These are phyloP conservation scores for Miniopterus natalensis DNA, from an alignment of 2,113 vertebrate genomes.

Conservation along the genomic window DNA sequence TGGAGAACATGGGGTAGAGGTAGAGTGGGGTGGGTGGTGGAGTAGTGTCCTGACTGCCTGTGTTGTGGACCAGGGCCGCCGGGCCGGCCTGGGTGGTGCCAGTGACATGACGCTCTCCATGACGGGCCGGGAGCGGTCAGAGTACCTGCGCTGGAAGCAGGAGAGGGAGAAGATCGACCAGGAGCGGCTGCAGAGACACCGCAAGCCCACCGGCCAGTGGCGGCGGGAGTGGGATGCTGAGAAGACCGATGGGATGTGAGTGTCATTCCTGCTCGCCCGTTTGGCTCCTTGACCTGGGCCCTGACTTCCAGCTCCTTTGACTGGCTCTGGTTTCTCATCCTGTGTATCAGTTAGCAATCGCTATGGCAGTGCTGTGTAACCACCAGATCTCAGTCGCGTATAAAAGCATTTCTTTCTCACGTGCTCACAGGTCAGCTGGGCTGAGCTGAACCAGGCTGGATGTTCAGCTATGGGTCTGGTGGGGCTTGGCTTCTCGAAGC, in stretches of 20 bases:
- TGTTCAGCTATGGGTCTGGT: accelerated
- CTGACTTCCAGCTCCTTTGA: neutral
- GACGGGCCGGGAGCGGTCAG: slow-evolving; percentile 95
- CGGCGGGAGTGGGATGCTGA: slow-evolving; percentile 95
- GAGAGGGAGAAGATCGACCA: slow-evolving; percentile 95
- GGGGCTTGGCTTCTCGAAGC: neutral
- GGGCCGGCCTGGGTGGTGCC: neutral
- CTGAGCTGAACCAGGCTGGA: neutral
- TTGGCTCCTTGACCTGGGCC: neutral
- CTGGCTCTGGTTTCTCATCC: neutral
- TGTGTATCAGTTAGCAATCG: neutral
- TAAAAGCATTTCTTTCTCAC: neutral
- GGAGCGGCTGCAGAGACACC: slow-evolving; percentile 93
- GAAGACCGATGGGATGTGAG: slow-evolving; percentile 93
- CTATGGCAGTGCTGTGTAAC: accelerated
- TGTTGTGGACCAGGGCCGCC: slow-evolving; percentile 70
- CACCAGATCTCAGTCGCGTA: accelerated
- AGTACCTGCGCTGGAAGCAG: slow-evolving; percentile 97
- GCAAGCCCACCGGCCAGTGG: slow-evolving; percentile 96
- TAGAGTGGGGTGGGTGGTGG: accelerated
- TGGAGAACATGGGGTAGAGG: neutral
- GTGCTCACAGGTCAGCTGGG: neutral
- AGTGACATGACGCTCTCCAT: slow-evolving; percentile 96
- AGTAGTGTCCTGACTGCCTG: neutral
- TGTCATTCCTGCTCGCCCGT: accelerated